Evolutionary conservation across 1,140 invertebrate genomes (phyloP).

Genomic region (Trinorchestia longiramus): DNA sequence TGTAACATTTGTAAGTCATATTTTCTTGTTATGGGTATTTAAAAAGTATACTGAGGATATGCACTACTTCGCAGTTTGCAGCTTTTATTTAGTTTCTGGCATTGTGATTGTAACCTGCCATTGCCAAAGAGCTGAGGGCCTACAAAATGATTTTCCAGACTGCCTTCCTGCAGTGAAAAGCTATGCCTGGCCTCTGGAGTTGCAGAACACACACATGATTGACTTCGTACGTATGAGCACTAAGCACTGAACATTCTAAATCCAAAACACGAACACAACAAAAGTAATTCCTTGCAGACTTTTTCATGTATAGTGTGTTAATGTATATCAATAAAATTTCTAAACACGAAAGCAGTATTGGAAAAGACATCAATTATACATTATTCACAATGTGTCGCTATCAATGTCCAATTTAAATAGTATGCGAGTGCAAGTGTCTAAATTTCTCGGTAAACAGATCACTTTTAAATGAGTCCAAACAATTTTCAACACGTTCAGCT

Average conservation of each 20-base stretch:
- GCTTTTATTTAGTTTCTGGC: not conserved
- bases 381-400: not conserved
- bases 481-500: too few species aligned
- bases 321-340: not conserved
- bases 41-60: not conserved
- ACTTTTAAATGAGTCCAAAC: too few species aligned
- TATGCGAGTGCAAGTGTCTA: too few species aligned
- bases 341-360: not conserved
- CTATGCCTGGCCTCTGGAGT: not conserved
- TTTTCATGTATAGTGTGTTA: too few species aligned
- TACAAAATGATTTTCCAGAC: not conserved
- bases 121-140: not conserved
- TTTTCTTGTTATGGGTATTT: not conserved
- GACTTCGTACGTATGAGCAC: not conserved
- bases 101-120: not conserved
- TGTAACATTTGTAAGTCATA: too few species aligned
- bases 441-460: too few species aligned
- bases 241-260: too few species aligned
- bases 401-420: not conserved
- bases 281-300: not conserved
- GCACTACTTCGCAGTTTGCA: not conserved
- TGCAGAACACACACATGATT: not conserved
- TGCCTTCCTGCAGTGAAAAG: not conserved
- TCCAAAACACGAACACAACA: not conserved
- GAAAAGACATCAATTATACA: not conserved